phyloP scores from a whole-genome alignment of 2,888 invertebrate species.

The Ichneumon xanthorius region DNA sequence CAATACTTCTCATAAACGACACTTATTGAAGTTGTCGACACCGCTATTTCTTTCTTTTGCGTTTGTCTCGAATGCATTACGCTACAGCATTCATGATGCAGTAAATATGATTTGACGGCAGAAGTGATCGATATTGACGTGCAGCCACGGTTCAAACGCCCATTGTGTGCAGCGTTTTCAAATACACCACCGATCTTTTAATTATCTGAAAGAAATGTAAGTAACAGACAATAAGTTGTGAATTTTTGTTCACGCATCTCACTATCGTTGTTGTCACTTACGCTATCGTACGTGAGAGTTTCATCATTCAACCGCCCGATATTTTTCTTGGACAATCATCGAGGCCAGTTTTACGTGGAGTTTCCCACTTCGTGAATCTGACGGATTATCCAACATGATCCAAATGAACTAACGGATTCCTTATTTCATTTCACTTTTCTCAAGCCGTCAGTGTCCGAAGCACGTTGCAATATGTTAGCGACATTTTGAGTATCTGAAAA shows the following conservation, averaged over 20 bases:
- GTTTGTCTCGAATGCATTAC: neutral
- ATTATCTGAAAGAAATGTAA: conserved; percentile 61
- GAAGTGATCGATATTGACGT: too few species aligned
- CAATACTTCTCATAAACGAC: too few species aligned
- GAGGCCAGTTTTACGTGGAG: conserved; percentile 70
- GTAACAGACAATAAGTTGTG: neutral
- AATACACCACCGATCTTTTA: conserved; percentile 73
- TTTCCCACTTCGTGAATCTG: conserved; percentile 67
- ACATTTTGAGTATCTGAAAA: conserved; percentile 23
- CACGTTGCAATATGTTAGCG: conserved; percentile 16
- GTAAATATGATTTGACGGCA: too few species aligned
- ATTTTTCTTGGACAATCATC: conserved; percentile 73
- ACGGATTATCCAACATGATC: too few species aligned
- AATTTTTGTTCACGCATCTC: neutral
- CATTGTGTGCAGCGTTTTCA: conserved; percentile 73
- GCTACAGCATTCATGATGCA: too few species aligned
- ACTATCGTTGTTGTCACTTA: conserved; percentile 67
- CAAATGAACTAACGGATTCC: neutral
- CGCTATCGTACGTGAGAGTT: conserved; percentile 77
- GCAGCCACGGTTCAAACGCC: conserved; percentile 4
- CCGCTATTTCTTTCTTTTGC: neutral
- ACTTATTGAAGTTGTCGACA: neutral
- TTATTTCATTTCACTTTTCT: too few species aligned
- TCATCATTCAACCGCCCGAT: conserved; percentile 77
- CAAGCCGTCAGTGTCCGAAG: too few species aligned